A percentile compares a stretch with the other conserved stretches of the same genome.
Evolutionary conservation across 2,888 invertebrate genomes (phyloP).

Genomic region (Apoda limacodes): DNA sequence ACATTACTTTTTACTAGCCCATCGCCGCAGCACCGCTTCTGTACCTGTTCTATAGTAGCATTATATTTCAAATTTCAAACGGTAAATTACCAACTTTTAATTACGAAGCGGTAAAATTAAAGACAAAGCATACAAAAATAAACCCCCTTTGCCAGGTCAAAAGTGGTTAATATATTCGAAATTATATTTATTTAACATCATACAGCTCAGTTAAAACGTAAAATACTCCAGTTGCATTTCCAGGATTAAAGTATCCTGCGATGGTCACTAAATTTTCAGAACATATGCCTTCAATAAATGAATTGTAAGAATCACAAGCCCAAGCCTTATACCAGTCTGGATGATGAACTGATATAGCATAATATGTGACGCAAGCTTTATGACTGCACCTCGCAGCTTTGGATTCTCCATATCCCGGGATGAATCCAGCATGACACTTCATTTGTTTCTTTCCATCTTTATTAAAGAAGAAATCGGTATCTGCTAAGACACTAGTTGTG

Average conservation of each 20-base stretch:
- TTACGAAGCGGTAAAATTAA: no score
- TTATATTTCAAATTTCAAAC: no score
- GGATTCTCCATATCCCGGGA: slow-evolving; percentile 11
- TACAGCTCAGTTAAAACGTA: slow-evolving; percentile 16
- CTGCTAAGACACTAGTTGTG: slow-evolving; percentile 36
- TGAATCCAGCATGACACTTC: slow-evolving; percentile 26
- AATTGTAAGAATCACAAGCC: slow-evolving; percentile 14
- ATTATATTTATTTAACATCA: no score
- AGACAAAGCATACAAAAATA: no score
- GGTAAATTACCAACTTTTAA: no score
- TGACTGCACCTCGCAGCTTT: slow-evolving; percentile 19
- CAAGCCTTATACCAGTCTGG: slow-evolving; percentile 12
- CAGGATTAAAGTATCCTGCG: slow-evolving; percentile 17
- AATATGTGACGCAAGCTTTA: slow-evolving; percentile 18
- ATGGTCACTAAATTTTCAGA: slow-evolving; percentile 7
- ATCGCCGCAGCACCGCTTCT: no score
- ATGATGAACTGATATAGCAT: slow-evolving; percentile 13
- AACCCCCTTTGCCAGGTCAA: no score
- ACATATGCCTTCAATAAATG: slow-evolving; percentile 11
- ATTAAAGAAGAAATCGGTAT: slow-evolving; percentile 53
- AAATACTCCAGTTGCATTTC: slow-evolving; percentile 15
- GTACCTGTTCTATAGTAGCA: no score
- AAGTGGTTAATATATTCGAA: no score
- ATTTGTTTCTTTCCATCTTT: slow-evolving; percentile 51
- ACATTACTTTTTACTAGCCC: no score